These are phyloP conservation scores for Scomber scombrus DNA, from an alignment of 2,113 vertebrate species.

Conservation along the genomic window DNA sequence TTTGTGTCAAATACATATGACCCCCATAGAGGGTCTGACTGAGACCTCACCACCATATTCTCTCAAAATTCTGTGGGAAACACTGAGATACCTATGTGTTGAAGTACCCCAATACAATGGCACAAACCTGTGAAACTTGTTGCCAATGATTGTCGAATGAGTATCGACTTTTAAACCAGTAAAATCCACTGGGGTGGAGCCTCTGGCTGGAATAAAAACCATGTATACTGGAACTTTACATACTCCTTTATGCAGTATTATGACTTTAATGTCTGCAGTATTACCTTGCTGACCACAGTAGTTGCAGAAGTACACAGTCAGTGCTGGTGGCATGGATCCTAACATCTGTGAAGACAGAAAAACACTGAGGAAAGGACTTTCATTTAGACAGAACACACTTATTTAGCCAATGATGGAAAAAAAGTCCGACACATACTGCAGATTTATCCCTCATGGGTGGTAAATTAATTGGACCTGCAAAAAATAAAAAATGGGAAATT, in stretches of 20 bases:
- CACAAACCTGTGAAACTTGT: no score
- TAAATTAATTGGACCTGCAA: neutral
- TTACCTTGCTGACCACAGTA: constrained; percentile 82
- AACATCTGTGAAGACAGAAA: constrained; percentile 27
- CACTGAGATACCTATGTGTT: no score
- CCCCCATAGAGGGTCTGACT: no score
- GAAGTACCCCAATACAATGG: no score
- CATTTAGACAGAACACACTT: neutral
- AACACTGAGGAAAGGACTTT: neutral
- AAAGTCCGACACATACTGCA: constrained; percentile 46
- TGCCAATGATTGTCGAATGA: no score
- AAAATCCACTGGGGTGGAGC: no score
- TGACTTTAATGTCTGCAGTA: neutral
- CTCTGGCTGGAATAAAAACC: no score
- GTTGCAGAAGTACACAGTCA: constrained; percentile 69
- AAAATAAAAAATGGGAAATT: neutral
- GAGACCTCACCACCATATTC: no score
- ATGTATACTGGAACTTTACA: neutral
- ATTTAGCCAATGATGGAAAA: neutral
- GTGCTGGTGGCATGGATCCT: neutral
- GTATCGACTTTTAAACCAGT: no score
- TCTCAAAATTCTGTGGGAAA: no score
- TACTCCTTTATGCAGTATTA: neutral
- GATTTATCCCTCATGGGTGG: neutral
- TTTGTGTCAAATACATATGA: no score